Conservation (phyloP, 2,888 invertebrate species). For the Nemapogon koenigi region DNA sequence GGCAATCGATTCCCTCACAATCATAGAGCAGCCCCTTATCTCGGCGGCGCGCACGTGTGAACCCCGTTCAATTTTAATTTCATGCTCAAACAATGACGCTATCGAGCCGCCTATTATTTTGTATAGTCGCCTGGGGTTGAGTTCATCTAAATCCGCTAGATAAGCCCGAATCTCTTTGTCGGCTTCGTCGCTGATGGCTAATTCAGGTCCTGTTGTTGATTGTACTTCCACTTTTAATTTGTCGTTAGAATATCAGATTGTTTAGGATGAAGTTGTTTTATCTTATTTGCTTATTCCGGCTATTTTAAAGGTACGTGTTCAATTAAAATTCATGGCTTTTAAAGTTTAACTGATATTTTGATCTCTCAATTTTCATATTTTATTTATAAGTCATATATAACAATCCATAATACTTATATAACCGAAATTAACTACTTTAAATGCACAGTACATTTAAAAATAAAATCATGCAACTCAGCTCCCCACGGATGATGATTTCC, state of each 20-base stretch:
- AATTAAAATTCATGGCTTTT: neutral
- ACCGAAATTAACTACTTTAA: constrained; percentile 13
- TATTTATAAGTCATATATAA: constrained; percentile 9
- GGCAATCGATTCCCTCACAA: constrained; percentile 32
- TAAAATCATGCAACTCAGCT: constrained; percentile 33
- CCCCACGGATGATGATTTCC: constrained; percentile 38
- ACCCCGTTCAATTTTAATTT: constrained; percentile 64
- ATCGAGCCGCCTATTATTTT: constrained; percentile 61
- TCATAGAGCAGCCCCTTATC: constrained; percentile 38
- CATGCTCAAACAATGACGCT: constrained; percentile 65
- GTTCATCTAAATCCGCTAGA: constrained; percentile 60
- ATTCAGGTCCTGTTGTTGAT: constrained; percentile 27
- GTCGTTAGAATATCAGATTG: constrained; percentile 41
- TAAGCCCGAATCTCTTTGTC: constrained; percentile 58
- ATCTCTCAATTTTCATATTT: constrained; percentile 5
- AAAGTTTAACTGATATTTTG: neutral
- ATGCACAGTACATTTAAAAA: constrained; percentile 12
- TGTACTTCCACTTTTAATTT: constrained; percentile 33
- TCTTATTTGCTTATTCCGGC: constrained; percentile 23
- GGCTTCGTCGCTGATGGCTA: constrained; percentile 47
- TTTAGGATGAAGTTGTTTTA: constrained; percentile 33
- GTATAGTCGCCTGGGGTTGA: constrained; percentile 55
- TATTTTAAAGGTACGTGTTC: neutral
- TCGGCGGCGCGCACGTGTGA: constrained; percentile 59
- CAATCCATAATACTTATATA: constrained; percentile 11